phyloP scores from a whole-genome alignment of 2,797 vertebrate genomes.

The Leuciscus waleckii region DNA sequence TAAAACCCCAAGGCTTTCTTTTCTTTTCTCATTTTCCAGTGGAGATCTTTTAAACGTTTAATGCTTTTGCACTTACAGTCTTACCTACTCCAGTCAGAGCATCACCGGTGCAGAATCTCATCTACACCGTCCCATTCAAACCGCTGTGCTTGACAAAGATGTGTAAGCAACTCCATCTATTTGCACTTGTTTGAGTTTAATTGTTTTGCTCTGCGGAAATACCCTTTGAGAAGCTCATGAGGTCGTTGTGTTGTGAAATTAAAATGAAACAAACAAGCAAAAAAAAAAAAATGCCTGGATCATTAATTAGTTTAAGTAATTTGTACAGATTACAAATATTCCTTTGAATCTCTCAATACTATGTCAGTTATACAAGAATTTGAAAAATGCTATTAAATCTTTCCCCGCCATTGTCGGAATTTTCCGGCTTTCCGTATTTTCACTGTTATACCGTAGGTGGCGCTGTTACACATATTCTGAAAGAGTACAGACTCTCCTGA shows the following conservation, averaged over 20 bases:
- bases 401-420: too few species aligned
- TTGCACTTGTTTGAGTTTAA: constrained; percentile 35
- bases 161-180: constrained; percentile 41
- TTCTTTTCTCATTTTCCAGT: constrained; percentile 7
- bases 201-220: constrained; percentile 28
- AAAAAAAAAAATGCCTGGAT: too few species aligned
- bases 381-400: not conserved
- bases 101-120: constrained; percentile 18
- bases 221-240: constrained; percentile 23
- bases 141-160: constrained; percentile 45
- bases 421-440: too few species aligned
- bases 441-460: too few species aligned
- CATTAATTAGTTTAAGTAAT: too few species aligned
- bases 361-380: not conserved
- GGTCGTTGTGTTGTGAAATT: constrained; percentile 35
- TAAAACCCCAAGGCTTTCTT: constrained; percentile 27
- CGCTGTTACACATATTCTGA: too few species aligned
- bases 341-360: not conserved
- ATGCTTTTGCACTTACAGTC: not conserved
- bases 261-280: not conserved
- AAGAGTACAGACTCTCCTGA: too few species aligned
- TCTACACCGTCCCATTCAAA: constrained; percentile 33
- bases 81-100: too few species aligned
- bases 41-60: constrained; percentile 21
- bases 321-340: not conserved